These are phyloP conservation scores for Atlantisia rogersi DNA, from an alignment of 2,113 vertebrate genomes.

Conservation along the genomic window DNA sequence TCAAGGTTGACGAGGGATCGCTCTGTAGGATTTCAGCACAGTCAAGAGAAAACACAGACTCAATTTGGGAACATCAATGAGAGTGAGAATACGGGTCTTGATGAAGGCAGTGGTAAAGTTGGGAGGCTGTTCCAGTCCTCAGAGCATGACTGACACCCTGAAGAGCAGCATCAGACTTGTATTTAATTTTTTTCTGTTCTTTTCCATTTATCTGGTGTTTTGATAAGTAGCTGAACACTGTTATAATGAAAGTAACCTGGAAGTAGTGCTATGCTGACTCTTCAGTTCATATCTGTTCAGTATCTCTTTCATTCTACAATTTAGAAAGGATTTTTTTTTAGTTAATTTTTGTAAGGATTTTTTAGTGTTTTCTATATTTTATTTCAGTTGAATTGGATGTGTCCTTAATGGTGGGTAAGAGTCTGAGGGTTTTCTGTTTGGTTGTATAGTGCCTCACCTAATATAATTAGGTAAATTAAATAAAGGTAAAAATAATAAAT, in stretches of 20 bases:
- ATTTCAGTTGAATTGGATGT: not conserved
- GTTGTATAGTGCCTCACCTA: not conserved
- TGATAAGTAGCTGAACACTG: not conserved
- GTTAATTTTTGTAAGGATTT: not conserved
- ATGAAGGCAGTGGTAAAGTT: not conserved
- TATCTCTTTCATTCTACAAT: not conserved
- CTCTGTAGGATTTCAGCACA: not conserved
- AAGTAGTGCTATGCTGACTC: not conserved
- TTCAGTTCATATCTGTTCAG: not conserved
- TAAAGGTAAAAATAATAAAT: not conserved
- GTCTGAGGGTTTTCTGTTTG: not conserved
- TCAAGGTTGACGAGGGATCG: not conserved
- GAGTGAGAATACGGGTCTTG: not conserved
- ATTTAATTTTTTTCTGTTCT: not conserved
- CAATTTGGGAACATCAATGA: not conserved
- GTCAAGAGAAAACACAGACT: not conserved
- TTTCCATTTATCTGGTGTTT: not conserved
- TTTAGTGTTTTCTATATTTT: not conserved
- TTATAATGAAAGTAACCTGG: not conserved
- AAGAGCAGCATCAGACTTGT: not conserved
- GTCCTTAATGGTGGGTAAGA: not conserved
- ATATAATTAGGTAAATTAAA: not conserved
- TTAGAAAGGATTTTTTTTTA: not conserved
- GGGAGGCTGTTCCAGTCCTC: not conserved
- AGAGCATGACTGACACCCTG: not conserved